phyloP scores from a whole-genome alignment of 1,140 invertebrate species.

The Acyrthosiphon pisum region DNA sequence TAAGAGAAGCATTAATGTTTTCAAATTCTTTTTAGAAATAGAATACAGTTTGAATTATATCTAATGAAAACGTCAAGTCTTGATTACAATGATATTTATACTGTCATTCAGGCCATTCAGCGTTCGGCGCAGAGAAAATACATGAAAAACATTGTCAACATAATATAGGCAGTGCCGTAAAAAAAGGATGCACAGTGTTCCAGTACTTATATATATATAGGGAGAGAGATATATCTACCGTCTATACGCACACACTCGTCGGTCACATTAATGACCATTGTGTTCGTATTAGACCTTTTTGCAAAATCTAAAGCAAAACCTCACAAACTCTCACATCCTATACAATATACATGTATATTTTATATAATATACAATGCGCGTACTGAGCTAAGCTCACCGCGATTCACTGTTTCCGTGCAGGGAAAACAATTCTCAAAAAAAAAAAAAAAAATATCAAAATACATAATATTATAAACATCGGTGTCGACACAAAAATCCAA shows the following conservation, averaged over 20 bases:
- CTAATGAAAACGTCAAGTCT: neutral
- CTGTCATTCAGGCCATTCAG: neutral
- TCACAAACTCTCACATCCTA: neutral
- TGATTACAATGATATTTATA: neutral
- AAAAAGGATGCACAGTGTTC: neutral
- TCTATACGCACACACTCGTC: neutral
- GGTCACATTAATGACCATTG: slow-evolving; percentile 1
- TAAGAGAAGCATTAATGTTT: neutral
- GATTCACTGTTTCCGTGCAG: neutral
- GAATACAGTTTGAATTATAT: neutral
- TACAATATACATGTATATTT: neutral
- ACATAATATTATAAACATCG: neutral
- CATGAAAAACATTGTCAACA: slow-evolving; percentile 7
- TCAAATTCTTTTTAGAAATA: neutral
- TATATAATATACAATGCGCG: neutral
- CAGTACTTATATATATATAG: neutral
- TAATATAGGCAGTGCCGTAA: neutral
- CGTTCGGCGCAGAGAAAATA: neutral
- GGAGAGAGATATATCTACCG: neutral
- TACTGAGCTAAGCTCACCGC: neutral
- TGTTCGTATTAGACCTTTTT: neutral
- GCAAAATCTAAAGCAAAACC: neutral
- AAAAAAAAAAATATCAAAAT: neutral
- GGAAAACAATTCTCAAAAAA: neutral
- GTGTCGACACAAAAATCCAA: neutral